Base-by-base conservation (phyloP, 2,888 invertebrate species). In the Sphaeridia pumilis region DNA sequence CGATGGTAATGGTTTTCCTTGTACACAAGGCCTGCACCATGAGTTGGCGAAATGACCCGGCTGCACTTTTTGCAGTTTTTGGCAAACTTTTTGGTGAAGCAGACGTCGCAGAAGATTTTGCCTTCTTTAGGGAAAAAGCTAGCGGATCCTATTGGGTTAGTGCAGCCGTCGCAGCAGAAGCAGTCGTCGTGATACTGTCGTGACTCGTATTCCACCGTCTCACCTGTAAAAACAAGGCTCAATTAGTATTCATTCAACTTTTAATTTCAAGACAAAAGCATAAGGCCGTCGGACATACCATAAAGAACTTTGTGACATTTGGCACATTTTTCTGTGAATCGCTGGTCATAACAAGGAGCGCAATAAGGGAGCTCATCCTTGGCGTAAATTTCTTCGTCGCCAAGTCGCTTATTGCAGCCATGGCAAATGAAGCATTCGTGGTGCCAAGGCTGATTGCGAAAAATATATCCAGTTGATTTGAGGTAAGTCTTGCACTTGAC, bases 121-220 rank as follows among this genome's bases (percentile, higher is more conserved):
- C 55, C 55, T 35, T 55, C 55, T n/a, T 47, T 41, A 2, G 55
- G 55, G 31, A 46, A 50, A 27, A 55, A 55, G 38, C 46, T 47
- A n/a, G 46, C 22, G 4, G 49, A 46, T 2, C 55, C 55, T 25
- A 55, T 42, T 3, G 55, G 51, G 4, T 24, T 28, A 21, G 12
- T 24, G 22, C 54, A 54, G 14, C 21, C 2, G 36, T 17, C 10
- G 41, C 54, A 54, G 34, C 43, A 49, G 36, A 55, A 51, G 24
- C 51, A 55, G n/a, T 47, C 26, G 22, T 46, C 46, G 43, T 55
- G 50, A 34, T 46, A 54, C 21, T 49, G 46, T 14, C 31, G n/a
- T 5, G 24, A 20, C 25, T 54, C 54, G 24, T 49, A 54, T 42
- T 54, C 54, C 10, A 54, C 46, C 3, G 42, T 49, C 26, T 49